Evolutionary conservation across 2,888 invertebrate species (phyloP).

Genomic region (Chironomus riparius): DNA sequence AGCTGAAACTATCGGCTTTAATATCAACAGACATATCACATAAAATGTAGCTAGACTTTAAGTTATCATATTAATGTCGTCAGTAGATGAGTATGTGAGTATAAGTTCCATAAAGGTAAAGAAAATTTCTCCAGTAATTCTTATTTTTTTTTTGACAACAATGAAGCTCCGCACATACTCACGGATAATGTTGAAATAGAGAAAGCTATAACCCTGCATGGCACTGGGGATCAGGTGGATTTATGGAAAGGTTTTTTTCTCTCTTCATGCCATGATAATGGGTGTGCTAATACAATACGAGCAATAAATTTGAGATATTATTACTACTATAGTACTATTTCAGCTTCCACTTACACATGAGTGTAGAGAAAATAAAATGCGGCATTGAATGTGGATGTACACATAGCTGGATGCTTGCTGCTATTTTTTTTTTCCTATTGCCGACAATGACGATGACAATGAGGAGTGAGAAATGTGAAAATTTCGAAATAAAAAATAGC

Average conservation of each 20-base stretch:
- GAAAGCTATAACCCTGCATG: too few relatives aligned
- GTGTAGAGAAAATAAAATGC: background rate
- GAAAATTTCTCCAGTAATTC: background rate
- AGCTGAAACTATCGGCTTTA: background rate
- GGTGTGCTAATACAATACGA: constrained; percentile 19
- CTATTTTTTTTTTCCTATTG: background rate
- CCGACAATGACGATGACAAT: background rate
- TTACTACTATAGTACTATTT: background rate
- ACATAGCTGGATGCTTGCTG: background rate
- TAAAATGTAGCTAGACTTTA: background rate
- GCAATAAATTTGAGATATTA: constrained; percentile 19
- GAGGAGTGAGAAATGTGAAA: background rate
- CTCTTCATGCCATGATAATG: background rate
- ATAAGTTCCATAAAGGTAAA: background rate
- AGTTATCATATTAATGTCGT: background rate
- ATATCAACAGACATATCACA: background rate
- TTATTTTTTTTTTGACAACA: background rate
- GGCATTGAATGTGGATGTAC: background rate
- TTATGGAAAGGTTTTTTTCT: constrained; percentile 17
- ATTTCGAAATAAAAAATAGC: background rate
- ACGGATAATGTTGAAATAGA: background rate
- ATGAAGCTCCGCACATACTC: background rate
- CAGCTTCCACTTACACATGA: background rate
- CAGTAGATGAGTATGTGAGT: too few relatives aligned
- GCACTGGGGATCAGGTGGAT: constrained; percentile 11